phyloP scores from a whole-genome alignment of 2,797 vertebrate species.

The Knipowitschia caucasica region DNA sequence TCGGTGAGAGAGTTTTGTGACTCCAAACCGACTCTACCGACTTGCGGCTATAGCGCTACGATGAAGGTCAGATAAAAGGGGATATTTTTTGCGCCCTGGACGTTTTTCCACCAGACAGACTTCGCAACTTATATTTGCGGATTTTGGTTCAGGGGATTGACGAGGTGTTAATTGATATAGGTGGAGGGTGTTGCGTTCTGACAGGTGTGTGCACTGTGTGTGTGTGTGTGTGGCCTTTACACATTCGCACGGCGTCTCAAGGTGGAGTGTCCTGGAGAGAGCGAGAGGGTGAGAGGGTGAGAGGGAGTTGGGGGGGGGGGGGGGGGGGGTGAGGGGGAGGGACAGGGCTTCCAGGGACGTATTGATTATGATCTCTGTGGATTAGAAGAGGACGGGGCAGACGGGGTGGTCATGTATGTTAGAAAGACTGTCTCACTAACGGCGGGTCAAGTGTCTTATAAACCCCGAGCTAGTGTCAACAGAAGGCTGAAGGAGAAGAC shows the following conservation, averaged over 20 bases:
- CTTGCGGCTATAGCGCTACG: not conserved
- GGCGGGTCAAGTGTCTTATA: slow-evolving; percentile 29
- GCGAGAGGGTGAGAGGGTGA: slow-evolving; percentile 45
- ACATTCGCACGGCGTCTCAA: slow-evolving; percentile 69
- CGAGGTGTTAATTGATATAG: slow-evolving; percentile 44
- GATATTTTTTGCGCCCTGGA: not conserved
- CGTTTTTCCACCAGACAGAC: not conserved
- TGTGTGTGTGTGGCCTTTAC: slow-evolving; percentile 52
- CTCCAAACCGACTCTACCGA: too few relatives aligned
- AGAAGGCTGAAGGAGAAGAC: slow-evolving; percentile 12
- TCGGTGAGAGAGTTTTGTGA: not conserved
- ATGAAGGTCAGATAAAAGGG: slow-evolving; percentile 29
- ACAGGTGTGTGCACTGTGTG: slow-evolving; percentile 45
- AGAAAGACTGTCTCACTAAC: slow-evolving; percentile 40
- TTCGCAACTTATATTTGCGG: not conserved
- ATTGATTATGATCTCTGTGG: slow-evolving; percentile 62
- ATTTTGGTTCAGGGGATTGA: slow-evolving; percentile 32
- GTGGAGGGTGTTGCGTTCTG: slow-evolving; percentile 35
- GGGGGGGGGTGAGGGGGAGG: slow-evolving; percentile 30
- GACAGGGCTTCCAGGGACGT: slow-evolving; percentile 50
- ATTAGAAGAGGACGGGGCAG: slow-evolving; percentile 51
- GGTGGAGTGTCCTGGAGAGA: slow-evolving; percentile 60
- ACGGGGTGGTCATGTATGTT: slow-evolving; percentile 55
- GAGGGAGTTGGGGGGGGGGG: slow-evolving; percentile 30
- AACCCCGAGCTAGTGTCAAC: slow-evolving; percentile 20